phyloP scores from a whole-genome alignment of 2,113 vertebrate species.

The Cinclus cinclus region DNA sequence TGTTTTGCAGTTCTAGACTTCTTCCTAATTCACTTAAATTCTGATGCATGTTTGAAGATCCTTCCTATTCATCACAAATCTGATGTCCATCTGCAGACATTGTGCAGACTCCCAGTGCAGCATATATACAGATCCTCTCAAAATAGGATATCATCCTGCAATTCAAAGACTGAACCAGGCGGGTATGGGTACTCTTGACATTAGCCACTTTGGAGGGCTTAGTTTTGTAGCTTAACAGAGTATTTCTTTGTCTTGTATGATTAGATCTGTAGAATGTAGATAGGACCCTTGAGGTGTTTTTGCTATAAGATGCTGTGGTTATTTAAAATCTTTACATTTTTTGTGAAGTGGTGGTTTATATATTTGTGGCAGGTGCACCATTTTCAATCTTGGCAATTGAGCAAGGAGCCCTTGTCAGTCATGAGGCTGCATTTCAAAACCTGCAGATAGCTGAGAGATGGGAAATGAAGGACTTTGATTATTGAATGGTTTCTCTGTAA shows the following conservation, averaged over 20 bases:
- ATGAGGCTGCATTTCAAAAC: conserved; percentile 4
- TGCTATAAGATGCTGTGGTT: background rate
- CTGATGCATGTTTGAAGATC: background rate
- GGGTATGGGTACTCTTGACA: background rate
- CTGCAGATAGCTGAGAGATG: background rate
- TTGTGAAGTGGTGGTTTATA: background rate
- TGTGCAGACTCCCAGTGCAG: background rate
- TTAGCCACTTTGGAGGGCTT: background rate
- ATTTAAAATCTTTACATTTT: background rate
- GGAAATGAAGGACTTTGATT: conserved; percentile 37
- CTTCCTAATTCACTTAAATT: background rate
- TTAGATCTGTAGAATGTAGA: background rate
- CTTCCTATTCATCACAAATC: background rate
- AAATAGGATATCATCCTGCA: background rate
- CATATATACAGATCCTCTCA: background rate
- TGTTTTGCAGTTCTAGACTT: background rate
- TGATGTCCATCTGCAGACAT: background rate
- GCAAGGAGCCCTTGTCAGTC: background rate
- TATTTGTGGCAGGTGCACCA: conserved; percentile 9
- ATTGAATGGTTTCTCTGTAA: background rate
- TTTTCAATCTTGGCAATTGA: background rate
- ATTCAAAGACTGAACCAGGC: background rate
- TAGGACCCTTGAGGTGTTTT: background rate
- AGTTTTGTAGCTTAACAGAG: background rate
- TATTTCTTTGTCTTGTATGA: background rate